Percentiles rank a stretch among this genome's conserved stretches.
Evolutionary conservation across 1,140 invertebrate genomes (phyloP).

Genomic region (Leptinotarsa lineolata): DNA sequence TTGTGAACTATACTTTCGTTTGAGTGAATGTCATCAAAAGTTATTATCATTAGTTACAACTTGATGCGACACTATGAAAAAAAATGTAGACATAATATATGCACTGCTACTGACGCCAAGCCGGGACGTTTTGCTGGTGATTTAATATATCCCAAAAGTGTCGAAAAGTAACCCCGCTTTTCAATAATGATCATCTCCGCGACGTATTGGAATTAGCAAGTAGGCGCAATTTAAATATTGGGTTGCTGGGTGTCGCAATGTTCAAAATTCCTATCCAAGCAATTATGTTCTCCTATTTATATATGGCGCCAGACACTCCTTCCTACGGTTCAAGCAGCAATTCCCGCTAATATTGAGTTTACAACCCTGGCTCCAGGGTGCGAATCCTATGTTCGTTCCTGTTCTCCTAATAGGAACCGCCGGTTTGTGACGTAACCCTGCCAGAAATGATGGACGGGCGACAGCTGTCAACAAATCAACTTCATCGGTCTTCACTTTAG

Average conservation of each 20-base stretch:
- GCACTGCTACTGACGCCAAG: no score
- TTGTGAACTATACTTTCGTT: no score
- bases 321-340: background rate
- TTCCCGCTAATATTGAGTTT: background rate
- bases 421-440: constrained; percentile 50
- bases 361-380: no score
- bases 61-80: no score
- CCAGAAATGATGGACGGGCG: constrained; percentile 52
- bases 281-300: constrained; percentile 14
- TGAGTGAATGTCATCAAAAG: no score
- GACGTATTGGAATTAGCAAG: background rate
- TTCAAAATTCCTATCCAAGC: background rate
- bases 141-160: background rate
- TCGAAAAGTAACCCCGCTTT: background rate
- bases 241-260: no score
- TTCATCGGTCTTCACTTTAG: background rate
- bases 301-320: constrained; percentile 17
- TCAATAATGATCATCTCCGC: background rate
- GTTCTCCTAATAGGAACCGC: constrained; percentile 44
- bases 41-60: no score
- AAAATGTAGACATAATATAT: no score
- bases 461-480: constrained; percentile 41
- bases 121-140: background rate
- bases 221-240: background rate
- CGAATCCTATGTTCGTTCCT: constrained; percentile 24